phyloP scores from a whole-genome alignment of 1,140 invertebrate species.

The Catajapyx aquilonaris region DNA sequence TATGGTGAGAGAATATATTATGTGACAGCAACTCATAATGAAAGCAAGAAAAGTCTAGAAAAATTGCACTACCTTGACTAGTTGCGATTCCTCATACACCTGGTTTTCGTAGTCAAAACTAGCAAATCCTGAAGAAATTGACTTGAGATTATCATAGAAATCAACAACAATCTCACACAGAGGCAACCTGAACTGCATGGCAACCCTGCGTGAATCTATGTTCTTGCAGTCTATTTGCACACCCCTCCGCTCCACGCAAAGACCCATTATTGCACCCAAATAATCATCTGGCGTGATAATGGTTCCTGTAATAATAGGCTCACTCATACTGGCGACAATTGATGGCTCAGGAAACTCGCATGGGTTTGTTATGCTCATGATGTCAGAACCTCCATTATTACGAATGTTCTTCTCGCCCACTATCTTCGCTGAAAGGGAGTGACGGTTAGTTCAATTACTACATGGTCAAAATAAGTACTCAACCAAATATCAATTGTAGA shows the following conservation, averaged over 20 bases:
- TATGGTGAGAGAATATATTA: too few species aligned
- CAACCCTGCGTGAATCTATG: conserved; percentile 59
- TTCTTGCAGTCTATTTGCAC: conserved; percentile 44
- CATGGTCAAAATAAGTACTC: too few species aligned
- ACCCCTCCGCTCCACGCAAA: conserved; percentile 61
- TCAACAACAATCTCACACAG: conserved; percentile 84
- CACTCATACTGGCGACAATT: conserved; percentile 51
- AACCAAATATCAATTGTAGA: too few species aligned
- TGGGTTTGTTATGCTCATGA: conserved; percentile 74
- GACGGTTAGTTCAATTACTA: too few species aligned
- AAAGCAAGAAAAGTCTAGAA: too few species aligned
- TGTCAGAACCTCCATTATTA: conserved; percentile 37
- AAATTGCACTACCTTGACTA: conserved; percentile 48
- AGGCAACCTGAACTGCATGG: conserved; percentile 67
- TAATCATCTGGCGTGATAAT: conserved; percentile 70
- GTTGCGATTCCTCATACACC: conserved; percentile 47
- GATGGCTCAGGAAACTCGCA: conserved; percentile 43
- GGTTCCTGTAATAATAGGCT: conserved; percentile 74
- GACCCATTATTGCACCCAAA: conserved; percentile 39
- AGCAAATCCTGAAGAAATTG: conserved; percentile 76
- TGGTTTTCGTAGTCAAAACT: conserved; percentile 94
- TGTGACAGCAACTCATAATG: too few species aligned
- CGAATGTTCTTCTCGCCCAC: conserved; percentile 40
- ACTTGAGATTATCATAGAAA: conserved; percentile 85
- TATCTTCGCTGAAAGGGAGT: conserved; percentile 35